phyloP scores from a whole-genome alignment of 92 coral and sea anemone species.

The Epizoanthus stellaris region DNA sequence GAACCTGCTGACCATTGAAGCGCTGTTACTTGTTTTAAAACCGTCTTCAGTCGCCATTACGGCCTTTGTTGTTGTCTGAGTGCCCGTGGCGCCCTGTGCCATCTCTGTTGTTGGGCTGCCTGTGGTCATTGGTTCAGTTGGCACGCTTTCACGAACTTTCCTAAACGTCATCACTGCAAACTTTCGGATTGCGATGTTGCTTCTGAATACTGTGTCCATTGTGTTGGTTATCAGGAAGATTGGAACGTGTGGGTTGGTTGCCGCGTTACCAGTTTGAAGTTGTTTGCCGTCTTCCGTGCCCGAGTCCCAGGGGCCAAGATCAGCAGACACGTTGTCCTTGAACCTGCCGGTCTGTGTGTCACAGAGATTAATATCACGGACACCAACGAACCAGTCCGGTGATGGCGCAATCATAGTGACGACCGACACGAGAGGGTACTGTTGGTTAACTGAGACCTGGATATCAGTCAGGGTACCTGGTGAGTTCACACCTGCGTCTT shows the following conservation, averaged over 20 bases:
- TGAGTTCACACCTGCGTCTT: not conserved
- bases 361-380: conserved; percentile 30
- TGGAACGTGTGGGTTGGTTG: not conserved
- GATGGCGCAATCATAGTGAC: conserved; percentile 47
- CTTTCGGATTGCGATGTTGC: not conserved
- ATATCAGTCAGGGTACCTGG: not conserved
- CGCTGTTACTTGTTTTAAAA: too few relatives aligned
- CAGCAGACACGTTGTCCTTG: not conserved
- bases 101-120: too few relatives aligned
- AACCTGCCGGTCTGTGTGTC: conserved; percentile 11
- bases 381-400: conserved; percentile 58
- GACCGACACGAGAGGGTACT: conserved; percentile 33
- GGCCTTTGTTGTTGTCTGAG: too few relatives aligned
- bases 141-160: not conserved
- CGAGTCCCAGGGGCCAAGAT: conserved; percentile 51
- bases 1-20: too few relatives aligned
- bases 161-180: conserved; percentile 36
- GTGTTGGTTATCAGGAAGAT: conserved; percentile 13
- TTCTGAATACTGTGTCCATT: conserved; percentile 10
- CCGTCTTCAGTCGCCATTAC: too few relatives aligned
- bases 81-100: too few relatives aligned
- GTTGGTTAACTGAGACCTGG: conserved; percentile 27
- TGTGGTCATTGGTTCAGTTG: too few relatives aligned
- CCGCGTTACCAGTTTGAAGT: not conserved
- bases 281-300: conserved; percentile 8